Evolutionary conservation across 37 sponge, comb jelly and placozoan genomes (phyloP).

Genomic region (Tethya wilhelma): DNA sequence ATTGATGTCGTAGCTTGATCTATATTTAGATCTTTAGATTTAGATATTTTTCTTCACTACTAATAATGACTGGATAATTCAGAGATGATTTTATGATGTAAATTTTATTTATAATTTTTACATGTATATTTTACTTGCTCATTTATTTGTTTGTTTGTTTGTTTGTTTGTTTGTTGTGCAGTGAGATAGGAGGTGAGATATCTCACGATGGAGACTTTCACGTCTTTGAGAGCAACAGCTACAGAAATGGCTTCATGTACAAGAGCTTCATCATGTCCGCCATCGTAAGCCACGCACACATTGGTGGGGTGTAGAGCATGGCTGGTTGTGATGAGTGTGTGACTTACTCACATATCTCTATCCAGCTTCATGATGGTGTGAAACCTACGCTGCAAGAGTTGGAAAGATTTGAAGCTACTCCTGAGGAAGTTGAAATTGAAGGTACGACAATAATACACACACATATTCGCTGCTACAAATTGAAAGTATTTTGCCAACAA

Average conservation of each 20-base stretch:
- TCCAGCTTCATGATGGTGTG: constrained; percentile 86
- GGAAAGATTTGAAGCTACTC: constrained; percentile 95
- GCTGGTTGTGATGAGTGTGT: no score
- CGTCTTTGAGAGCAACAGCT: constrained; percentile 91
- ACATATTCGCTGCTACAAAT: background rate
- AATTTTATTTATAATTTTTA: no score
- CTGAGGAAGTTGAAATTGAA: constrained; percentile 88
- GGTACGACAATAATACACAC: constrained; percentile 31
- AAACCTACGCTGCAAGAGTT: constrained; percentile 95
- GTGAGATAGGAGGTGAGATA: constrained; percentile 82
- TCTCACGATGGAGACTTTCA: constrained; percentile 86
- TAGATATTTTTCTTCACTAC: no score
- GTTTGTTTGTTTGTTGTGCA: constrained; percentile 1
- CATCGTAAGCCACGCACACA: constrained; percentile 55
- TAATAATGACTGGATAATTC: no score
- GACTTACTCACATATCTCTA: background rate
- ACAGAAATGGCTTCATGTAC: constrained; percentile 93
- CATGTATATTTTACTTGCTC: no score
- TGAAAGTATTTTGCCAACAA: background rate
- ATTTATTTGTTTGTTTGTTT: background rate
- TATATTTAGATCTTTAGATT: no score
- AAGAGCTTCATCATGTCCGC: constrained; percentile 91
- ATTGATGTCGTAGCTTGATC: background rate
- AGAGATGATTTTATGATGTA: no score
- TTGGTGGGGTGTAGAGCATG: no score